Percentiles rank a stretch among this genome's conserved stretches.
phyloP scores from a whole-genome alignment of 1,140 invertebrate species.

The Drosophila sechellia region DNA sequence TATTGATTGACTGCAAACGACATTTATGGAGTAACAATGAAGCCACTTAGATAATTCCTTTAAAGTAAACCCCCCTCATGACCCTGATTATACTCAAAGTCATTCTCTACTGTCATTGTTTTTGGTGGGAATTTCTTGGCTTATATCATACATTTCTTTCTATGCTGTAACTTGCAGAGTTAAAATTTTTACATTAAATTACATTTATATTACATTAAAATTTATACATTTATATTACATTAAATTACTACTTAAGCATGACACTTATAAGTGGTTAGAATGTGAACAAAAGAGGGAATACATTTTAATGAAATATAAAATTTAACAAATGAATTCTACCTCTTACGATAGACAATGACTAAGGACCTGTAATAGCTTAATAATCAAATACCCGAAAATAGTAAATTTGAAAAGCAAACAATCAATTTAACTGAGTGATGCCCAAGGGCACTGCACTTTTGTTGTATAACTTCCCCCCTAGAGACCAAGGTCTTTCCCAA shows the following conservation, averaged over 20 bases:
- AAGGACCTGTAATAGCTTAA: no score
- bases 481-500: constrained; percentile 60
- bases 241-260: background rate
- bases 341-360: no score
- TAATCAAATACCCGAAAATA: no score
- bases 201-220: background rate
- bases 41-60: constrained; percentile 1
- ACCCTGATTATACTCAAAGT: background rate
- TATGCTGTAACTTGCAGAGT: background rate
- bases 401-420: background rate
- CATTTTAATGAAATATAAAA: no score
- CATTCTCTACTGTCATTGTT: constrained; percentile 19
- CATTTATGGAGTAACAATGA: constrained; percentile 2
- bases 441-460: constrained; percentile 50
- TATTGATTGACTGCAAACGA: constrained; percentile 21
- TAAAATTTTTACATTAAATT: background rate
- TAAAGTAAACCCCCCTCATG: constrained; percentile 5
- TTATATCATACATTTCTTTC: constrained; percentile 11
- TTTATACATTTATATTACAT: background rate
- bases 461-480: constrained; percentile 61
- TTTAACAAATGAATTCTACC: no score
- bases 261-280: background rate
- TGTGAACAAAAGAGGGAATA: no score
- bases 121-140: constrained; percentile 21
- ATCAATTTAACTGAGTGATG: constrained; percentile 1